phyloP scores from a whole-genome alignment of 2,888 invertebrate species.

The Eupithecia insigniata region DNA sequence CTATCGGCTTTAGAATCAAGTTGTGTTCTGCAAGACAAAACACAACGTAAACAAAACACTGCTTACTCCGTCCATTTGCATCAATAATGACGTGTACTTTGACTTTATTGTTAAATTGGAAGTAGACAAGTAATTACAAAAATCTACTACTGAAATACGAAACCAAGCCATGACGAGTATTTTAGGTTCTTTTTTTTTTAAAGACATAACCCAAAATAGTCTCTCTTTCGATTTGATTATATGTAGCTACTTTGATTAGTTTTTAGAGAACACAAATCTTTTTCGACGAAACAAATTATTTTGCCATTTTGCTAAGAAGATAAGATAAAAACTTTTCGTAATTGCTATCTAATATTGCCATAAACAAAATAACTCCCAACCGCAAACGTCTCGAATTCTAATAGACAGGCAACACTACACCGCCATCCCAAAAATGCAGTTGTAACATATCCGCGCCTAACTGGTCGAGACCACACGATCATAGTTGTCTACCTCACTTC shows the following conservation, averaged over 20 bases:
- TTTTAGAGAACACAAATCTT: not conserved
- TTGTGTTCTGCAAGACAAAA: not conserved
- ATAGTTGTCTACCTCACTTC: conserved; percentile 57
- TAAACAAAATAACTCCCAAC: conserved; percentile 39
- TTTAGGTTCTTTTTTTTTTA: no score
- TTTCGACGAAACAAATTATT: not conserved
- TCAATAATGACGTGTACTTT: not conserved
- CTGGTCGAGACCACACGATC: conserved; percentile 68
- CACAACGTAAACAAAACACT: not conserved
- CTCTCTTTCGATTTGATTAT: not conserved
- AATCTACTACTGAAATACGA: no score
- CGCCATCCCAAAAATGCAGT: conserved; percentile 73
- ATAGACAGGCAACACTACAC: conserved; percentile 55
- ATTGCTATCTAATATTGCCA: conserved; percentile 9
- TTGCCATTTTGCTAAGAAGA: not conserved
- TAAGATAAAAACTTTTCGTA: not conserved
- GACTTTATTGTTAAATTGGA: no score
- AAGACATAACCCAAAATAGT: no score
- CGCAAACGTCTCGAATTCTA: conserved; percentile 53
- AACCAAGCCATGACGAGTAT: no score
- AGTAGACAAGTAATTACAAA: no score
- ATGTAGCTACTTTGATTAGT: not conserved
- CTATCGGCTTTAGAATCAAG: not conserved
- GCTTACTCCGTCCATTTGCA: not conserved
- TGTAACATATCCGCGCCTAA: conserved; percentile 62